Evolutionary conservation across 2,113 vertebrate genomes (phyloP), one percentile per base, ranked within the genome.

Genomic region (Corvus cornix): DNA sequence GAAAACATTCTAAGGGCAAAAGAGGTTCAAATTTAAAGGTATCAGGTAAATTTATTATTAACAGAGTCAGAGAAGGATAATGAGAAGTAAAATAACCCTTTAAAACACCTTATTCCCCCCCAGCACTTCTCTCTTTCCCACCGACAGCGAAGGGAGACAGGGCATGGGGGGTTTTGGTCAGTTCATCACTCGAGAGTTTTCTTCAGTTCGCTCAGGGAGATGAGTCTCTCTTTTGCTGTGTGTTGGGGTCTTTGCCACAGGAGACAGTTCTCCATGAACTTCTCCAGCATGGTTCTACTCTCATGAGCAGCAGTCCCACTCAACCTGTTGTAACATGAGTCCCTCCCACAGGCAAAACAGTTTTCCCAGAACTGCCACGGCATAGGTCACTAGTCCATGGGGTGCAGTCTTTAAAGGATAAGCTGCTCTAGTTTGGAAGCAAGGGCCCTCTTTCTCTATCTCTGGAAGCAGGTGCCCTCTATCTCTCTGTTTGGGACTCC

Each of bases 281-380:
- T 35, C 22, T 59, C 58, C 58, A 59, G 58, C 3, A 5, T 59
- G 23, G n/a, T 37, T 59, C 58, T 37, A 17, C 10, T 37, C 7
- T 59, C n/a, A 17, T 17, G 10, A 37, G 58, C 23, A 35, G 58
- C 22, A 59, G 56, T 16, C n/a, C n/a, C 2, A 1, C n/a, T 37
- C 58, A 59, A 12, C 58, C 23, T 37, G 16, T 10, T 59, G n/a
- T 35, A 35, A 59, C 0, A 2, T 59, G 58, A 59, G 58, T 37
- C 10, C 15, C 23, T 37, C 58, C 15, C n/a, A 11, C 1, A 2
- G n/a, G 58, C 58, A 59, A 37, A 59, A 37, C 0, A 0, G 16
- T 59, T 16, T 37, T 37, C 23, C 10, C n/a, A 26, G 35, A 59
- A 37, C 23, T 59, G 58, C n/a, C 56, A 17, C 7, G 23, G 15